These are phyloP conservation scores for Proctacanthus coquilletti DNA, from an alignment of 1,140 invertebrate species.

Conservation along the genomic window DNA sequence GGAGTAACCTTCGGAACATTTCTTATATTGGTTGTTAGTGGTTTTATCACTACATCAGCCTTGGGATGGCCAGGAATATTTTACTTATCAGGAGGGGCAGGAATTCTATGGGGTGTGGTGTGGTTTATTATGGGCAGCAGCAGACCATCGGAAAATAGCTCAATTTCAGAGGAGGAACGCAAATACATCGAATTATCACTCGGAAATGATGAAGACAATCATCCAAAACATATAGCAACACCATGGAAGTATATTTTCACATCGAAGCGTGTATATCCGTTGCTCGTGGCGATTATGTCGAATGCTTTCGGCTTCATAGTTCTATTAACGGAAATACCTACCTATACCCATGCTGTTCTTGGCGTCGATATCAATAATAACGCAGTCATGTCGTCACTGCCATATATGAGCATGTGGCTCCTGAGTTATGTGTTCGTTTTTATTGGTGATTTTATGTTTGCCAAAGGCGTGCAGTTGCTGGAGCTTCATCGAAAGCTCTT, in stretches of 20 bases:
- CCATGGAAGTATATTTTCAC: conserved; percentile 61
- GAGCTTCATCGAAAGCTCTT: conserved; percentile 40
- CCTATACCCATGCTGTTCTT: conserved; percentile 69
- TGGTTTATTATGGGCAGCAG: conserved; percentile 50
- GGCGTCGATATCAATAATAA: conserved; percentile 55
- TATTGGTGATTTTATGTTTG: conserved; percentile 39
- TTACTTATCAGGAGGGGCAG: neutral
- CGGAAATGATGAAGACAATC: no score
- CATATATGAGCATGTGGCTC: conserved; percentile 54
- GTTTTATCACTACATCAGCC: conserved; percentile 30
- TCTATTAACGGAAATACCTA: conserved; percentile 73
- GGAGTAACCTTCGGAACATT: neutral
- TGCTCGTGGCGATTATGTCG: conserved; percentile 65
- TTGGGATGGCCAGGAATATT: neutral
- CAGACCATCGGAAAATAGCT: conserved; percentile 42
- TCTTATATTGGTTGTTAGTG: conserved; percentile 48
- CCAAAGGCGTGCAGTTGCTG: conserved; percentile 33
- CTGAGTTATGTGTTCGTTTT: conserved; percentile 44
- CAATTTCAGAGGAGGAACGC: no score
- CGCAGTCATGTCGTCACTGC: conserved; percentile 51
- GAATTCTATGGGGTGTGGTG: conserved; percentile 18
- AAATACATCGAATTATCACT: no score
- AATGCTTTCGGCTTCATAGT: conserved; percentile 89
- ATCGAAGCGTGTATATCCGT: conserved; percentile 62
- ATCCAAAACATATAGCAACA: conserved; percentile 1